Percentiles rank a stretch among this genome's conserved stretches.
Evolutionary conservation across 2,113 vertebrate genomes (phyloP).

Genomic region (Saimiri boliviensis): DNA sequence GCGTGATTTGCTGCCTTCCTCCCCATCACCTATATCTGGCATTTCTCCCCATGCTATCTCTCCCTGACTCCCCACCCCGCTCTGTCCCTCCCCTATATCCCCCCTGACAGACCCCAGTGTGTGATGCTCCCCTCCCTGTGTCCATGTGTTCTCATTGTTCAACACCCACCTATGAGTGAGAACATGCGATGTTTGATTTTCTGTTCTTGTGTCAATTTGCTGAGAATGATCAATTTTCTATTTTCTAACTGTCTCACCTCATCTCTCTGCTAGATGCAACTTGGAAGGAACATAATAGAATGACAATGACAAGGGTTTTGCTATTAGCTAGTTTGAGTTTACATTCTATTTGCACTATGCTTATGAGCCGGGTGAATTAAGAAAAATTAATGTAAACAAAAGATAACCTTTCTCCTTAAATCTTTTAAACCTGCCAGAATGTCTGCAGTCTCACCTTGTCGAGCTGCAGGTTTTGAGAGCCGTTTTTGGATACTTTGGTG

Average conservation of each 20-base stretch:
- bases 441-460: neutral
- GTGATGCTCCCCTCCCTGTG: too few relatives aligned
- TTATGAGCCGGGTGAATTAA: neutral
- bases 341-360: neutral
- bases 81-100: too few relatives aligned
- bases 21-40: too few relatives aligned
- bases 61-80: too few relatives aligned
- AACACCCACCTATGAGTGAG: too few relatives aligned
- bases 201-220: too few relatives aligned
- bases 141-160: too few relatives aligned
- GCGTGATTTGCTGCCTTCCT: too few relatives aligned
- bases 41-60: too few relatives aligned
- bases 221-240: neutral
- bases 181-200: too few relatives aligned
- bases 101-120: too few relatives aligned
- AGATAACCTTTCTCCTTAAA: neutral
- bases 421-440: neutral
- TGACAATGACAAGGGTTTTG: neutral
- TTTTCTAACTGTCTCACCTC: neutral
- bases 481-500: too few relatives aligned
- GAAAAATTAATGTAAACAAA: neutral
- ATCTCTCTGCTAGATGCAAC: neutral
- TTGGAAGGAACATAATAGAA: neutral
- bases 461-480: neutral
- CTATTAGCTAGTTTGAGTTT: neutral